Conservation (phyloP, 2,113 vertebrate species). For the Notothenia rossii region DNA sequence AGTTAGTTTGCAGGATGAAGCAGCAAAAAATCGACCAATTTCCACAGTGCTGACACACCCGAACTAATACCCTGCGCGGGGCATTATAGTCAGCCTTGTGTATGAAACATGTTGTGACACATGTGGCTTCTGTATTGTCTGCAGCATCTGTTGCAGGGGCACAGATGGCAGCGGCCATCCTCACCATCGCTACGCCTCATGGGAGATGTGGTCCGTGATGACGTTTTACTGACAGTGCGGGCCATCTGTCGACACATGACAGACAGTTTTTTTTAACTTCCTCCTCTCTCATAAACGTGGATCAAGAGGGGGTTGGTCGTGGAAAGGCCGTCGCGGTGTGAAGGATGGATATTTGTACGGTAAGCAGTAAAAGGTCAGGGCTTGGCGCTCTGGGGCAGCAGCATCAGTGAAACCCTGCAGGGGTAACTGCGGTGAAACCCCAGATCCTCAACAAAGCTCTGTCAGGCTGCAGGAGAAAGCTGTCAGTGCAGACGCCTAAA, state of each 20-base stretch:
- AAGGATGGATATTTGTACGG: constrained; percentile 48
- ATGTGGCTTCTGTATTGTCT: constrained; percentile 55
- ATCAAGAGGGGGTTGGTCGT: neutral
- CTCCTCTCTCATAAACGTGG: constrained; percentile 1
- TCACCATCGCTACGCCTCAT: constrained; percentile 34
- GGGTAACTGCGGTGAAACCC: constrained; percentile 50
- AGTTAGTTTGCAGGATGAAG: constrained; percentile 56
- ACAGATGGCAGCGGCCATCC: constrained; percentile 58
- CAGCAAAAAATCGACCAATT: constrained; percentile 48
- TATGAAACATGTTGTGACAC: constrained; percentile 63
- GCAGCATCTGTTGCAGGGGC: constrained; percentile 61
- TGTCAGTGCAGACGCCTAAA: constrained; percentile 64
- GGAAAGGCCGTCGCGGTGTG: neutral
- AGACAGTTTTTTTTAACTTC: constrained; percentile 39
- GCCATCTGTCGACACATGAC: constrained; percentile 67
- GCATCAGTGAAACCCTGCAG: constrained; percentile 54
- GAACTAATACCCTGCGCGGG: constrained; percentile 53
- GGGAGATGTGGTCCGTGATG: constrained; percentile 61
- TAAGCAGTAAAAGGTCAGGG: constrained; percentile 64
- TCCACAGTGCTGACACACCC: constrained; percentile 57
- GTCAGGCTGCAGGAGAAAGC: constrained; percentile 71
- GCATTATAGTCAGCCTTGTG: constrained; percentile 62
- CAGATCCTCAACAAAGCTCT: constrained; percentile 61
- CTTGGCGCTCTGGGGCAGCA: constrained; percentile 34
- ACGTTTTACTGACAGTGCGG: constrained; percentile 52